Evolutionary conservation across 2,113 vertebrate genomes (phyloP), one percentile per base, ranked within the genome.

Genomic region (Pipra filicauda): DNA sequence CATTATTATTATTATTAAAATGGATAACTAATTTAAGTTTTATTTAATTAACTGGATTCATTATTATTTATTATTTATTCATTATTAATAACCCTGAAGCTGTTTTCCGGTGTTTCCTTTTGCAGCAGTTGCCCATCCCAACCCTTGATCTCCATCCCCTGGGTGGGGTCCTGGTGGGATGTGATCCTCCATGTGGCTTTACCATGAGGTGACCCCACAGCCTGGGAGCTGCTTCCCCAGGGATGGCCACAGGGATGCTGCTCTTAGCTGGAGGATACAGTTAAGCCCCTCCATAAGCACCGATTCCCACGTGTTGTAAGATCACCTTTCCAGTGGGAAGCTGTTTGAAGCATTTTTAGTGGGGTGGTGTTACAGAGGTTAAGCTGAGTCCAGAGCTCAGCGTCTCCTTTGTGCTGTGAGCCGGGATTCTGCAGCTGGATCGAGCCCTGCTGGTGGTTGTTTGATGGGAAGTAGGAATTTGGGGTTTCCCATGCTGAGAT

Each of bases 141-240:
- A 14, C 24, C 48, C 46, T 35, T 26, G 4, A 17, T 39, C 57
- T 46, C 55, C 55, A 2, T 19, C 44, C 21, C 71, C 6, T 2
- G 51, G 26, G 1, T 15, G 30, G 59, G 65, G 8, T 78, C 71
- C 71, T 11, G 44, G 9, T 5, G 15, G 55, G 64, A n/a, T 37
- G 30, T 31, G 23, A 51, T 5, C 30, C 72, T 39, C 54, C 54
- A 33, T 21, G 54, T 61, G 73, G 24, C 1, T 76, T 52, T 52
- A 52, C 51, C 51, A 52, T 5, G 55, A 65, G 62, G 24, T 12
- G 65, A 23, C 39, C 31, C 48, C 4, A 4, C 62, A 14, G 28
- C 26, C 2, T 2, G 51, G 4, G 71, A 55, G 35, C 58, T 5
- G 5, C 27, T 33, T 62, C 69, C 59, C 2, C 2, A 1, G 5